Evolutionary conservation across 2,113 vertebrate genomes (phyloP), one percentile per base, ranked within the genome.

Genomic region (Leucopsar rothschildi): DNA sequence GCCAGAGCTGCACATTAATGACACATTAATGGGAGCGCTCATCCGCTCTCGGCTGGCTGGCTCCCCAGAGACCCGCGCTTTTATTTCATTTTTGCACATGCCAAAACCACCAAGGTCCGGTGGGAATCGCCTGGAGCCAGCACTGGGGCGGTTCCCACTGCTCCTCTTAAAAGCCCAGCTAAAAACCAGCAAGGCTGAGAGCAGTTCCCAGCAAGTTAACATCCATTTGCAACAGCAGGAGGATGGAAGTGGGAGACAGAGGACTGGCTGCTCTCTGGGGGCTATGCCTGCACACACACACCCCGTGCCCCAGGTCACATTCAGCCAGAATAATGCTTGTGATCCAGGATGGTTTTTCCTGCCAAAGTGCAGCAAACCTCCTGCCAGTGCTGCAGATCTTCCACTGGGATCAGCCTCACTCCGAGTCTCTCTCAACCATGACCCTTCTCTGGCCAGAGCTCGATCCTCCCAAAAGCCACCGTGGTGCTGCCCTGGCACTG

Each of bases 391-490:
- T 35, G 7, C 0, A 0, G 52, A 47, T 40, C 24, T 5, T 59
- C 13, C 0, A 0, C 28, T 6, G 39, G 56, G 55, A 64, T 45
- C 59, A 66, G 39, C 16, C 47, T 50, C 35, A 5, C 28, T 64
- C 44, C 2, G 2, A 6, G 15, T 24, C 40, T 42, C 40, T 47
- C 27, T 7, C 45, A 47, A 0, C 3, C 0, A 1, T n/a, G 28
- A 33, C 8, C 12, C 20, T 5, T 15, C 25, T 44, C 15, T 0
- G 1, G 49, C 15, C 1, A 0, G n/a, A 37, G 28, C 44, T 82
- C 0, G 0, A 20, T 37, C 8, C 31, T n/a, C 44, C 37, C 76
- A n/a, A 47, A 17, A 52, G 19, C 60, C 49, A 22, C 3, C 0
- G 1, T 11, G 31, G 9, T 27, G 49, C 40, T 68, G 50, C 35